These are phyloP conservation scores for Siphlonurus alternatus DNA, from an alignment of 2,888 invertebrate species.

Conservation along the genomic window DNA sequence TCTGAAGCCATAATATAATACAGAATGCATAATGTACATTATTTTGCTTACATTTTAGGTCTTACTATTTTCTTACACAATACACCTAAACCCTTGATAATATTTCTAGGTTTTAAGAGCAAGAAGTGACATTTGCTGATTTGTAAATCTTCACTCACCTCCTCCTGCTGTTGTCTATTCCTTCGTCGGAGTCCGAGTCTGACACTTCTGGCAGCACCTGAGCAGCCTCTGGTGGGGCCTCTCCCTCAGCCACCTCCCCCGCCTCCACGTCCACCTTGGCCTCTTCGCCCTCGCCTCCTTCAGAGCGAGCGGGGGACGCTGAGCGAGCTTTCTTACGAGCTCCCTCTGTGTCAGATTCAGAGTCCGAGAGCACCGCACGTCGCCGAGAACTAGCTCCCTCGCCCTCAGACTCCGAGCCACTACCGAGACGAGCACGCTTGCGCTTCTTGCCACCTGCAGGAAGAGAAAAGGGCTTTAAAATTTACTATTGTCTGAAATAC, in stretches of 20 bases:
- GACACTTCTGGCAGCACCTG: constrained; percentile 31
- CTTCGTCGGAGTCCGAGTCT: constrained; percentile 40
- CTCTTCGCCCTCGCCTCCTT: constrained; percentile 13
- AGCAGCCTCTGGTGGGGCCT: constrained; percentile 10
- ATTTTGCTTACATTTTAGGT: too few species aligned
- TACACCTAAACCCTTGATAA: too few species aligned
- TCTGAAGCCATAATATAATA: too few species aligned
- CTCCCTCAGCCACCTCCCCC: constrained; percentile 11
- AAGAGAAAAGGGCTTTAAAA: too few species aligned
- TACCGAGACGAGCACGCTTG: background rate
- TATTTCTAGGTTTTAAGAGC: too few species aligned
- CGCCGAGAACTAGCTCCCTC: constrained; percentile 11
- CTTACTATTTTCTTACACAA: too few species aligned
- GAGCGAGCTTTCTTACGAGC: constrained; percentile 6
- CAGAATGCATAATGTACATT: too few species aligned
- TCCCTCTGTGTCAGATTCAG: constrained; percentile 34
- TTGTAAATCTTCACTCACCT: too few species aligned
- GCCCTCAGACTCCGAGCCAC: constrained; percentile 16
- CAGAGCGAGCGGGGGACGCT: background rate
- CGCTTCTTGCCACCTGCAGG: background rate
- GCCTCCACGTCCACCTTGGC: constrained; percentile 16
- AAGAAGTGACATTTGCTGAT: too few species aligned
- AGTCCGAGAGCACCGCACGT: constrained; percentile 34
- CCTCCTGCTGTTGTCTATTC: constrained; percentile 41
- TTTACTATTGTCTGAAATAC: too few species aligned